Conservation (phyloP, 2,113 vertebrate genomes). For the Helogale parvula region DNA sequence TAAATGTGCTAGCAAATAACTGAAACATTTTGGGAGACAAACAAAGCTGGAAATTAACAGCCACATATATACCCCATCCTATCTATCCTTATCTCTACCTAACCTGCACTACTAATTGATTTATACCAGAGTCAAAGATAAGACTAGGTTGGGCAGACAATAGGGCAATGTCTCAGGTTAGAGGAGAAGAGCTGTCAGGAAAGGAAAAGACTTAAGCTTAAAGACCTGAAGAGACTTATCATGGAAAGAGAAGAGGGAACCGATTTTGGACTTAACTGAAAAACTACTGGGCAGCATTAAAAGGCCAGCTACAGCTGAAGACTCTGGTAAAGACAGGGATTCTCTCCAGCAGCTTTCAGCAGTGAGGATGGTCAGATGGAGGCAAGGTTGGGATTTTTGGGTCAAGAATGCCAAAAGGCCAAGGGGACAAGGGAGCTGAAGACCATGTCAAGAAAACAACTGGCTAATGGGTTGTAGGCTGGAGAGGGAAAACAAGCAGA, state of each 20-base stretch:
- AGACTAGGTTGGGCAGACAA: neutral
- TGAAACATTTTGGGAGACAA: neutral
- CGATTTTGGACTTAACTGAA: neutral
- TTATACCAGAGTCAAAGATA: neutral
- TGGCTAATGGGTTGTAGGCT: neutral
- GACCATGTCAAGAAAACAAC: neutral
- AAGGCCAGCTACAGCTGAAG: neutral
- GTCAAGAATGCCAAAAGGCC: neutral
- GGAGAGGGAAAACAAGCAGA: neutral
- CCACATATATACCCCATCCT: neutral
- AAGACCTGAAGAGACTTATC: neutral
- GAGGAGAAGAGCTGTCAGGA: neutral
- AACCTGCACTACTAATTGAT: neutral
- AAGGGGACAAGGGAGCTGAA: neutral
- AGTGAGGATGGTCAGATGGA: neutral
- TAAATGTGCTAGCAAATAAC: neutral
- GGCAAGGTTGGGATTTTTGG: neutral
- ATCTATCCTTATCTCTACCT: neutral
- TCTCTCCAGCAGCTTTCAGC: neutral
- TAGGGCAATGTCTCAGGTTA: neutral
- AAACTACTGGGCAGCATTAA: neutral
- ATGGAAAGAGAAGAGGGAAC: neutral
- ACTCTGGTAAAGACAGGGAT: neutral
- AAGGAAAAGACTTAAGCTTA: neutral
- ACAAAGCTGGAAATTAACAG: neutral